Evolutionary conservation across 2,888 invertebrate species (phyloP), one percentile per base, ranked within the genome.

Genomic region (Harpalus rufipes): DNA sequence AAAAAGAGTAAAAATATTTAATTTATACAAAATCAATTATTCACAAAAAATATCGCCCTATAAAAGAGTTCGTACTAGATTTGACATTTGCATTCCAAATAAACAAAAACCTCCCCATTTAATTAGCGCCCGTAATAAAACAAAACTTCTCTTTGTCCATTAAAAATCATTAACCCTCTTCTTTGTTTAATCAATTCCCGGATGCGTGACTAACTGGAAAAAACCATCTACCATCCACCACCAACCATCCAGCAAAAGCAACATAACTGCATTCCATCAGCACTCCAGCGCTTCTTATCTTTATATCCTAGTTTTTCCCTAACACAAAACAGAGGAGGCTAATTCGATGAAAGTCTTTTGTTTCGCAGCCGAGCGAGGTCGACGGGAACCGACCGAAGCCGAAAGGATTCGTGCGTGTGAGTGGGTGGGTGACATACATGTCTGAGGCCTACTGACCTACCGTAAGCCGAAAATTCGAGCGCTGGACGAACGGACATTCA

Each of bases 361-460:
- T 74, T 74, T 74, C 72, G 44, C 6, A 16, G 21, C 14, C 72
- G 72, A 74, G 41, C 72, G 18, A 14, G n/a, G 7, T 3, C 72
- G 72, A 74, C 14, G 7, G 18, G 16, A 12, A 5, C 44, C 72
- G 78, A 78, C 25, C 58, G 32, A 25, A 78, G 16, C 76, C 56
- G 59, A 32, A 7, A 61, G 80, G 25, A 10, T 59, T 58, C 16
- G 79, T 78, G 51, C 14, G 59, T 58, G 80, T 79, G 8, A 10
- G 61, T 79, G 61, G 59, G 63, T 44, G 63, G 63, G n/a, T 61
- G 65, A 81, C 81, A 81, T 41, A 81, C 80, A 41, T 74, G 51
- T 65, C 44, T 32, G 32, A 14, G 44, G 72, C 72, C 72, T 74
- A 74, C 81, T 81, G 81, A 81, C 81, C 81, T 81, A 81, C 81